Evolutionary conservation across 2,113 vertebrate genomes (phyloP), one percentile per base, ranked within the genome.

Genomic region (Antechinus stuartii): DNA sequence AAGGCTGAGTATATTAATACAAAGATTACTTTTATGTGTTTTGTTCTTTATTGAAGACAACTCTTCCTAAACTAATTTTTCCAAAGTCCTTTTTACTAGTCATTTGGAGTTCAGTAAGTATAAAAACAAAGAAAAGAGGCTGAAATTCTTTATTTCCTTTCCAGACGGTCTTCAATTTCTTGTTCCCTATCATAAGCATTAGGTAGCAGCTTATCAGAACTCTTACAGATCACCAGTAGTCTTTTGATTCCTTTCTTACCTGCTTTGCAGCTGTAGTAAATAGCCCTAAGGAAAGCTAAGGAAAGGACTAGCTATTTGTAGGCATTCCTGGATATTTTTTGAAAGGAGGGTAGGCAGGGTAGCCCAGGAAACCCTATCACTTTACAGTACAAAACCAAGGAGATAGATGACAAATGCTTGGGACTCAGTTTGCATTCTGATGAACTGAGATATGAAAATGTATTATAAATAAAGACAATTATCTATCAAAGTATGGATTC

Each of bases 401-500:
- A 84, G 6, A 23, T 84, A 84, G 7, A 84, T 84, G 42, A 84
- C 68, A 42, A 84, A 84, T 42, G 68, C 16, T 42, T 84, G 5
- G 16, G 14, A 84, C 35, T 22, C 95, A 93, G 76, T 98, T 95
- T 95, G 89, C 53, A 90, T 91, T 92, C 9, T 91, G 25, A 95
- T 57, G 56, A 95, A 68, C 55, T 92, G 94, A 56, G 94, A 97
- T 96, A 97, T 96, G 96, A 95, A 97, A 95, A 91, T 94, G 35
- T n/a, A 54, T 25, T 90, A 93, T 92, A 94, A 93, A 94, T 93
- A 94, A 93, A 76, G 19, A 8, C 94, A 52, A 25, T 53, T 97
- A 53, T 23, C 16, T 55, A 22, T 55, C 12, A 9, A 94, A 0
- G 84, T 54, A 4, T 97, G 27, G 27, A 93, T 95, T 98, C 16